Conservation (phyloP, 2,888 invertebrate genomes). For the Brachynemurus nebulosus region DNA sequence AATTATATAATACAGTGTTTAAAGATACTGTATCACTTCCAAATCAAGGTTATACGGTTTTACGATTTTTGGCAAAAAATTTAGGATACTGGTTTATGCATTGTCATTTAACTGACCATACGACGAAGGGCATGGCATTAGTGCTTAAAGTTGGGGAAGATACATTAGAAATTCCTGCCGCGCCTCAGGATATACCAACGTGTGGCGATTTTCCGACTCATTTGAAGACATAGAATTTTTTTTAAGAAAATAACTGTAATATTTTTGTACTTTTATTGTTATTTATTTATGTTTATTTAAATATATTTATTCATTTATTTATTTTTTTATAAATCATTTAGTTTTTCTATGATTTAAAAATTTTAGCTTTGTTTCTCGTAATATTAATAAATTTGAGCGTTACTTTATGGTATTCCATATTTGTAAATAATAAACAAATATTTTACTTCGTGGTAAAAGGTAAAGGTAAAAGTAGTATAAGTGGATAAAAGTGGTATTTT, state of each 20-base stretch:
- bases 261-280: background rate
- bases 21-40: constrained; percentile 36
- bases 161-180: constrained; percentile 23
- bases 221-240: background rate
- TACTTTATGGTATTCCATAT: background rate
- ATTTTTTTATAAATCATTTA: background rate
- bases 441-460: background rate
- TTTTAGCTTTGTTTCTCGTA: too few species aligned
- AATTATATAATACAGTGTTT: constrained; percentile 26
- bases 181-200: constrained; percentile 26
- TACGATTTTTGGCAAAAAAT: constrained; percentile 33
- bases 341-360: too few species aligned
- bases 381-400: too few species aligned
- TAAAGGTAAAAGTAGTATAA: too few species aligned
- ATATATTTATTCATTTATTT: background rate
- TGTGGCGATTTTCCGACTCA: constrained; percentile 24
- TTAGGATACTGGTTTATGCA: constrained; percentile 34
- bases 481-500: too few species aligned
- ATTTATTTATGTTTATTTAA: background rate
- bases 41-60: constrained; percentile 31
- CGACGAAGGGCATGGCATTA: constrained; percentile 33
- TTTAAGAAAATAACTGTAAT: background rate
- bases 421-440: background rate
- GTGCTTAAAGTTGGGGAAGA: constrained; percentile 30
- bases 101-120: constrained; percentile 33